Percentiles rank a stretch among this genome's conserved stretches.
Evolutionary conservation across 2,113 vertebrate species (phyloP).

Genomic region (Sylvia atricapilla): DNA sequence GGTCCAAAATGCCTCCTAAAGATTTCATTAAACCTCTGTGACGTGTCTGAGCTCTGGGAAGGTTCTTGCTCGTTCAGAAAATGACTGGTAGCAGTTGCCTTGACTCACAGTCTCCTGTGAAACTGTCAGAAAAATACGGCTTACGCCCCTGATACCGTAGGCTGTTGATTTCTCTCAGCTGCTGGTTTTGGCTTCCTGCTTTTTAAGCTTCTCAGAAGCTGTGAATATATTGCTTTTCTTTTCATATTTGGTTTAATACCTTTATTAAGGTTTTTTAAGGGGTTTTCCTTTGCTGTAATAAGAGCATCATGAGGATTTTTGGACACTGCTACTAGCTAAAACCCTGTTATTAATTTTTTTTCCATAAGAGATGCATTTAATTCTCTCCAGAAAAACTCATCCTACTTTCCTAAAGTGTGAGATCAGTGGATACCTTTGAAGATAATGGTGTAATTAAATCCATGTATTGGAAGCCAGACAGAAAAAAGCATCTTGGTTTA

Average conservation of each 20-base stretch:
- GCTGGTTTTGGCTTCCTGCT: conserved; percentile 6
- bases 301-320: background rate
- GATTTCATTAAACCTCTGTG: background rate
- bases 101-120: background rate
- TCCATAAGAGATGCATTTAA: background rate
- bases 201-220: background rate
- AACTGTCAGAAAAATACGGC: conserved; percentile 27
- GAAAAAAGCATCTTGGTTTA: background rate
- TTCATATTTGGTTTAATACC: background rate
- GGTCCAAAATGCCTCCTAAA: background rate
- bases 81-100: background rate
- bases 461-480: background rate
- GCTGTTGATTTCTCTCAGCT: conserved; percentile 18
- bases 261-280: too few relatives aligned
- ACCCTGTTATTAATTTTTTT: background rate
- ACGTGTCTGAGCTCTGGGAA: background rate
- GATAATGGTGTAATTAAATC: background rate
- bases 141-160: background rate
- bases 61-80: background rate
- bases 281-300: background rate
- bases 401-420: background rate
- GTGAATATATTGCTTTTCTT: background rate
- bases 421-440: background rate
- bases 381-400: background rate
- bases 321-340: background rate